phyloP scores from a whole-genome alignment of 2,113 vertebrate species.

The Cochlearius cochlearius region DNA sequence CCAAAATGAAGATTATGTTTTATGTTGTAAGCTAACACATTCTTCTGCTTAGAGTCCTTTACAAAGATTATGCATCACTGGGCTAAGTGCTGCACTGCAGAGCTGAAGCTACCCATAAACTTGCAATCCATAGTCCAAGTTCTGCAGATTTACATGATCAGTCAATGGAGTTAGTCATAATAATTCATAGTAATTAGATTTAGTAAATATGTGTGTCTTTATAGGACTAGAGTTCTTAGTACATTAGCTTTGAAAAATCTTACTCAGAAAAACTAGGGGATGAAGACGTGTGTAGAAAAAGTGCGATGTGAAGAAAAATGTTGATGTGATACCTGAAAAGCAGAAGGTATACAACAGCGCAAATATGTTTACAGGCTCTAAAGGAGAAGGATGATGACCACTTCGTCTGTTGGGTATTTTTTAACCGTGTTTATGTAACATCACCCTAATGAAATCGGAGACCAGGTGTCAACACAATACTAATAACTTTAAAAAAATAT shows the following conservation, averaged over 20 bases:
- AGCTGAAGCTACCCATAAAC: background rate
- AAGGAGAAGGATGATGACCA: background rate
- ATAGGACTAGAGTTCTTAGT: background rate
- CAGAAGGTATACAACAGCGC: background rate
- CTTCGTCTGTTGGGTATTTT: background rate
- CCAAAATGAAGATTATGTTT: background rate
- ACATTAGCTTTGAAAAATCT: background rate
- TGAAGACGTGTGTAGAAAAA: background rate
- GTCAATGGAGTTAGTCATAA: background rate
- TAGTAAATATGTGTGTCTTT: fast-evolving
- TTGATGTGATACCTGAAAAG: background rate
- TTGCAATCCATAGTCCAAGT: background rate
- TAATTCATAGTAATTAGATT: background rate
- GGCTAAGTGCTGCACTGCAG: background rate
- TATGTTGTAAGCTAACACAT: background rate
- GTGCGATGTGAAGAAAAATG: background rate
- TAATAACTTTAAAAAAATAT: background rate
- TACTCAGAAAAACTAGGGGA: background rate
- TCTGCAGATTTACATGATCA: background rate
- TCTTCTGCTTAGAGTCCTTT: background rate
- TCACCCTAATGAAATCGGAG: background rate
- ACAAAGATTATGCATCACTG: background rate
- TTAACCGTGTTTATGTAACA: background rate
- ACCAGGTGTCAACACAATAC: background rate
- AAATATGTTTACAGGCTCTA: background rate